Base-by-base conservation (phyloP, 1,140 invertebrate species). In the Drosophila grimshawi region DNA sequence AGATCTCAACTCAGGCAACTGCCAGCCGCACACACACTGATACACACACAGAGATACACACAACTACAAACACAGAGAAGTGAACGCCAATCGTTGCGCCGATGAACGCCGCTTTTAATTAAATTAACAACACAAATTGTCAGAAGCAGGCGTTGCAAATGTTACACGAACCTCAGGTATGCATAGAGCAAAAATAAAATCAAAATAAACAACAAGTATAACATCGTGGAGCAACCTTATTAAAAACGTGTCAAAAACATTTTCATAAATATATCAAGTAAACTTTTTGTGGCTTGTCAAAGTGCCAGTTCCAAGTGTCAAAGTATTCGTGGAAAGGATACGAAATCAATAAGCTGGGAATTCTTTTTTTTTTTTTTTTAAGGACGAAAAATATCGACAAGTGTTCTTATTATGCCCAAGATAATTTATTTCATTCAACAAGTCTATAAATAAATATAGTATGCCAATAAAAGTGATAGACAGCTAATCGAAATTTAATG, bases 161-260 rank as follows among this genome's bases (percentile, higher is more conserved):
- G 37, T 75, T 79, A 61, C 59, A 46, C 56, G 64, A 61, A 49
- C 19, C 57, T 57, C 79, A 76, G 75, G 60, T 73, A 73, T 11
- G 35, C 67, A 66, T 19, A 27, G 45, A 48, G 45, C 33, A 49
- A 30, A 35, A 55, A 39, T 43, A 61, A 53, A 39, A 48, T 46
- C 6, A 10, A 57, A 35, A 39, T 27, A 59, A 56, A 41, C 7
- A 57, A 46, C 35, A 66, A 53, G 57, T 59, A 56, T 64, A 73
- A 29, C 43, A 60, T 35, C 57, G 43, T 39, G 5, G 56, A 74
- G 57, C 67, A 81, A 86, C 64, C 82, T 86, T 86, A 86, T 86
- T 86, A 86, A 86, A 86, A 86, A 86, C 79, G 82, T 86, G 82
- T 88, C 82, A 86, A 78, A 86, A 88, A 88, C 82, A 86, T 88